phyloP scores from a whole-genome alignment of 1,140 invertebrate species.

The Drosophila kepulauana region DNA sequence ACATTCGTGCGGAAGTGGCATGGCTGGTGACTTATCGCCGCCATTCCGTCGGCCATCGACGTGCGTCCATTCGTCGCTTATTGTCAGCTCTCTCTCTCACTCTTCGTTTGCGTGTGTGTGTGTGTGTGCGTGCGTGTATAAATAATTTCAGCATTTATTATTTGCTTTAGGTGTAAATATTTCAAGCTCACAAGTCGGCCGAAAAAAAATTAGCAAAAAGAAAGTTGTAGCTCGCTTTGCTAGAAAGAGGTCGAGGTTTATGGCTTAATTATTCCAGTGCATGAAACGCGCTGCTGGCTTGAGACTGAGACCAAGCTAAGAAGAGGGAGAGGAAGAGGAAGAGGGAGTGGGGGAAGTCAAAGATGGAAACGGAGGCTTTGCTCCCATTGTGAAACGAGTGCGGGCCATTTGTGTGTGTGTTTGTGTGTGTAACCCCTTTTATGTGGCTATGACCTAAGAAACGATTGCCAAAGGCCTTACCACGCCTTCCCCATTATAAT shows the following conservation, averaged over 20 bases:
- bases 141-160: constrained; percentile 80
- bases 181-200: constrained; percentile 77
- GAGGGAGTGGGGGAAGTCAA: not conserved
- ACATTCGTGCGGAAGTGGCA: constrained; percentile 72
- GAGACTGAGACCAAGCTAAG: not conserved
- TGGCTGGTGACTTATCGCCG: constrained; percentile 78
- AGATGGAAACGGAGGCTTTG: constrained; percentile 8
- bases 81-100: constrained; percentile 24
- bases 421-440: constrained; percentile 31
- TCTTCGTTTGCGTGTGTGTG: constrained; percentile 3
- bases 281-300: constrained; percentile 60
- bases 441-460: constrained; percentile 53
- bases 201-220: constrained; percentile 30
- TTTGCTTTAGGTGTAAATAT: constrained; percentile 82
- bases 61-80: constrained; percentile 48
- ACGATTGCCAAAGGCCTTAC: constrained; percentile 43
- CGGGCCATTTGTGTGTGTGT: constrained; percentile 23
- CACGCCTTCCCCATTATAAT: constrained; percentile 20
- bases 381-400: constrained; percentile 33
- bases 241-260: constrained; percentile 80
- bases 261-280: constrained; percentile 81
- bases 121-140: constrained; percentile 64
- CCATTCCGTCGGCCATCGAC: constrained; percentile 63
- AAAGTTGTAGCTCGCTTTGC: constrained; percentile 38
- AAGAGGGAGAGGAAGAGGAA: not conserved